These are phyloP conservation scores for Trichoplusia ni DNA, from an alignment of 1,140 invertebrate species.

Conservation along the genomic window DNA sequence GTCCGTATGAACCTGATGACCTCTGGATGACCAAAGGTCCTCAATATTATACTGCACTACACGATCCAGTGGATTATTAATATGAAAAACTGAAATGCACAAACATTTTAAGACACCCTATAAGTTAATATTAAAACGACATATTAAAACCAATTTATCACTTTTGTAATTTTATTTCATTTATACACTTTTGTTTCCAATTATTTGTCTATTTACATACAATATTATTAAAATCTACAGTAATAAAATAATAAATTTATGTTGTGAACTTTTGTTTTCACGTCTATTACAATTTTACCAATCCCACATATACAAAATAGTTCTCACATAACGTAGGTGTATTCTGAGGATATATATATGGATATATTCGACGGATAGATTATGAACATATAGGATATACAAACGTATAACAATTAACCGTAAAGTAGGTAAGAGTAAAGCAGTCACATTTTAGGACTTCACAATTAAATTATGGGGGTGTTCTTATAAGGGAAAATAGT, in stretches of 20 bases:
- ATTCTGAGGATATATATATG: background rate
- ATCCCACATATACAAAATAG: background rate
- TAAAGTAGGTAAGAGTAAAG: too few species aligned
- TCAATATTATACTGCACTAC: too few species aligned
- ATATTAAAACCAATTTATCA: conserved; percentile 8
- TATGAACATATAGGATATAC: too few species aligned
- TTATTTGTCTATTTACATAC: conserved; percentile 73
- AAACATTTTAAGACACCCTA: too few species aligned
- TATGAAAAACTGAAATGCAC: too few species aligned
- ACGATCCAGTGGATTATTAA: too few species aligned
- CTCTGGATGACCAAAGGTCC: too few species aligned
- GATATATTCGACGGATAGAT: background rate
- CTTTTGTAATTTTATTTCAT: conserved; percentile 66
- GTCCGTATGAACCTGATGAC: too few species aligned
- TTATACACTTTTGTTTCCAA: conserved; percentile 75
- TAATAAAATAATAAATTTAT: conserved; percentile 74
- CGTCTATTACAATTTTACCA: background rate
- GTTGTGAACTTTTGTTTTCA: background rate
- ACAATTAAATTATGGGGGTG: too few species aligned
- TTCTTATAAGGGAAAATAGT: too few species aligned
- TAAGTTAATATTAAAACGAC: background rate
- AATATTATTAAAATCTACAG: conserved; percentile 65
- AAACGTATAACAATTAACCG: too few species aligned
- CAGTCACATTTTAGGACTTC: too few species aligned
- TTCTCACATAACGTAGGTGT: background rate